These are phyloP conservation scores for Cephalopholis sonnerati DNA, from an alignment of 2,113 vertebrate species.

Conservation along the genomic window DNA sequence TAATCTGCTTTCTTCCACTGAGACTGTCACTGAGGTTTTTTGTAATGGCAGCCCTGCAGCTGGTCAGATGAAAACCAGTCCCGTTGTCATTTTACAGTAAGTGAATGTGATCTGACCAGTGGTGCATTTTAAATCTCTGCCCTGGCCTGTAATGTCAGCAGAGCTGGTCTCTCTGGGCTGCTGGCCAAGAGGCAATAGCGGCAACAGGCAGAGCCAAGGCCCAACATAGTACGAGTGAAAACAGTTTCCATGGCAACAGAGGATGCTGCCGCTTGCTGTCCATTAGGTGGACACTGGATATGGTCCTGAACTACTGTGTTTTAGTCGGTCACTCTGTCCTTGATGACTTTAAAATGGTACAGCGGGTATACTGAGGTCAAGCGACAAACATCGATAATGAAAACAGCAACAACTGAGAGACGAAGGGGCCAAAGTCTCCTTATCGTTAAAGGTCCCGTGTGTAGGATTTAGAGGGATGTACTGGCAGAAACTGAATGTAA, in stretches of 20 bases:
- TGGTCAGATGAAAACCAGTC: neutral
- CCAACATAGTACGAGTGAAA: neutral
- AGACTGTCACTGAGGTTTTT: neutral
- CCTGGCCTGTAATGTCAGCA: neutral
- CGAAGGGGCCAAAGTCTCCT: too few relatives aligned
- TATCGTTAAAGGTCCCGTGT: too few relatives aligned
- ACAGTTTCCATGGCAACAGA: slow-evolving; percentile 48
- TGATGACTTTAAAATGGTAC: neutral
- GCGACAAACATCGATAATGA: too few relatives aligned
- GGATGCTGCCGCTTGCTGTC: slow-evolving; percentile 24
- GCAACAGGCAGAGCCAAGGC: slow-evolving; percentile 20
- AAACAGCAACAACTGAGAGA: too few relatives aligned
- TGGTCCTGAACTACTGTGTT: neutral
- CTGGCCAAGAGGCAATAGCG: neutral
- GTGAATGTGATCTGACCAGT: slow-evolving; percentile 1
- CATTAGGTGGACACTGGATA: neutral
- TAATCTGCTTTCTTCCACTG: neutral
- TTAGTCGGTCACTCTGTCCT: neutral
- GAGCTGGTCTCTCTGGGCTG: neutral
- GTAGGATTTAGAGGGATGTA: too few relatives aligned
- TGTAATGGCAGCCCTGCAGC: neutral
- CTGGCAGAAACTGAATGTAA: too few relatives aligned
- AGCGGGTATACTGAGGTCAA: neutral
- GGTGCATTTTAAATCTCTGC: slow-evolving; percentile 1
- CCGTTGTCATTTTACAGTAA: slow-evolving; percentile 12